These are phyloP conservation scores for Leptogaster cylindrica DNA, from an alignment of 2,888 invertebrate genomes.

Conservation along the genomic window DNA sequence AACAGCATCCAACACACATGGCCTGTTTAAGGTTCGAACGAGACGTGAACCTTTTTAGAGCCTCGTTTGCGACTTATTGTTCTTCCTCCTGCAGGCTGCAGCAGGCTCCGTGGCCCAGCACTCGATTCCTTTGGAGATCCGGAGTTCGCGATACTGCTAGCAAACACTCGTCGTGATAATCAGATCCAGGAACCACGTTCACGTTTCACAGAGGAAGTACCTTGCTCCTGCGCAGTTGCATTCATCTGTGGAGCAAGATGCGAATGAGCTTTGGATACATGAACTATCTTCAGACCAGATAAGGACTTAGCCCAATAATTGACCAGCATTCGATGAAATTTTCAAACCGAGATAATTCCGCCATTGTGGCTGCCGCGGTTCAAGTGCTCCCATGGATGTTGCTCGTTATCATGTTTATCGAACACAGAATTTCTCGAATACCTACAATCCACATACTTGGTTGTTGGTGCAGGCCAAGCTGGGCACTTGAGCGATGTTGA, in stretches of 20 bases:
- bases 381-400: no score
- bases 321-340: constrained; percentile 23
- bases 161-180: constrained; percentile 36
- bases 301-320: constrained; percentile 34
- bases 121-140: constrained; percentile 14
- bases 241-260: neutral
- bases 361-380: constrained; percentile 17
- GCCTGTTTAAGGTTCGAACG: constrained; percentile 25
- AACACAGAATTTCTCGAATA: no score
- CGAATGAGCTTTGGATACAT: constrained; percentile 7
- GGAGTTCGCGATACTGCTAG: constrained; percentile 20
- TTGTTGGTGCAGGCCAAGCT: no score
- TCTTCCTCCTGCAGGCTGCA: constrained; percentile 14
- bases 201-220: constrained; percentile 22
- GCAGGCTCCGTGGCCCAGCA: constrained; percentile 18
- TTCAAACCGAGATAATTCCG: constrained; percentile 20
- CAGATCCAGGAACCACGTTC: constrained; percentile 39
- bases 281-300: constrained; percentile 16
- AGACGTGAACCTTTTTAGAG: constrained; percentile 25
- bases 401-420: no score
- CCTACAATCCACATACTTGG: no score
- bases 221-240: neutral
- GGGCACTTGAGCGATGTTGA: no score
- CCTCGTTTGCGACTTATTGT: constrained; percentile 38
- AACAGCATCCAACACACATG: constrained; percentile 34